Conservation (phyloP, 2,113 vertebrate genomes). For the Formicarius rufipectus region DNA sequence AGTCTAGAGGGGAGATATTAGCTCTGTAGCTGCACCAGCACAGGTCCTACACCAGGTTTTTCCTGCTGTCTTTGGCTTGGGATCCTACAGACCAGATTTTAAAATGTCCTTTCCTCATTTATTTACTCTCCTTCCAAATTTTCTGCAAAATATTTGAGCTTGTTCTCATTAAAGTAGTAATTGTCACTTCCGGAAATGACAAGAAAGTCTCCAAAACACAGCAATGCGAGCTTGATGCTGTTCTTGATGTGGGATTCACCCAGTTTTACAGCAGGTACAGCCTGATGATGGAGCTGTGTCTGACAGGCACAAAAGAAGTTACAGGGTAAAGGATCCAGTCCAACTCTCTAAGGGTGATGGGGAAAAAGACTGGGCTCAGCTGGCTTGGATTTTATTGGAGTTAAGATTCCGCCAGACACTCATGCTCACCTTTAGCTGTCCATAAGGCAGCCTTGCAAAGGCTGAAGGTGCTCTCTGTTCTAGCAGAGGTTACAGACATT, state of each 20-base stretch:
- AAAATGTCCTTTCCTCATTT: neutral
- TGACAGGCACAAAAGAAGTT: neutral
- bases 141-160: constrained; percentile 77
- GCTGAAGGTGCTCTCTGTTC: neutral
- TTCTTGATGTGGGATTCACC: neutral
- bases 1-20: neutral
- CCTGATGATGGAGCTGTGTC: neutral
- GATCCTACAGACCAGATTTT: neutral
- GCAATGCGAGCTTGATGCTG: neutral
- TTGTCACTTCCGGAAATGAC: constrained; percentile 72
- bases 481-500: neutral
- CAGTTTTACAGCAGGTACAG: neutral
- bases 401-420: neutral
- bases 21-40: neutral
- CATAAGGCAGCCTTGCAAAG: rapidly evolving
- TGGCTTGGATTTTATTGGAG: neutral
- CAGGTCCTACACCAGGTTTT: neutral
- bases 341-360: neutral
- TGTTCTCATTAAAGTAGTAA: constrained; percentile 82
- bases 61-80: neutral
- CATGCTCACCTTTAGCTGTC: neutral
- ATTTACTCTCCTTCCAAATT: neutral
- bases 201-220: neutral
- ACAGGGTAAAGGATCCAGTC: neutral
- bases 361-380: neutral